Evolutionary conservation across 2,888 invertebrate species (phyloP).

Genomic region (Xestia ashworthii): DNA sequence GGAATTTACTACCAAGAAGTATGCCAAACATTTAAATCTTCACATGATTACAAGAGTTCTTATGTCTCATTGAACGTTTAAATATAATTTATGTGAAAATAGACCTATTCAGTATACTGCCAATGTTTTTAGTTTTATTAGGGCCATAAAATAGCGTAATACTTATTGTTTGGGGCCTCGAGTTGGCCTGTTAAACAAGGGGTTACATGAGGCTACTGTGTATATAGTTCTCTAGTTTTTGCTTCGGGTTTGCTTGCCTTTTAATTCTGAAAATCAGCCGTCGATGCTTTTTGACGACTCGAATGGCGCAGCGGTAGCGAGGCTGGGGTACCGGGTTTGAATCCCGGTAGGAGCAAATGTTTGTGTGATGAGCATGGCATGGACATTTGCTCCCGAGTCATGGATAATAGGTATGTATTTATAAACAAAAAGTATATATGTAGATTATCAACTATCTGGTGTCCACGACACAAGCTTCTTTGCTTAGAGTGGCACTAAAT

Average conservation of each 20-base stretch:
- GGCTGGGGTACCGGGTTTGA: no score
- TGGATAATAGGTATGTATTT: no score
- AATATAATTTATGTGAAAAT: constrained; percentile 54
- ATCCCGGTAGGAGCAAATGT: no score
- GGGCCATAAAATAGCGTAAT: constrained; percentile 36
- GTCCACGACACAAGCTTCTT: no score
- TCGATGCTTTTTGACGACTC: no score
- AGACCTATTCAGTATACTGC: constrained; percentile 58
- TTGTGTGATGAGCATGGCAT: no score
- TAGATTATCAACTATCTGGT: no score
- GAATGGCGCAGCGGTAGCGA: no score
- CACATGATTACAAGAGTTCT: constrained; percentile 24
- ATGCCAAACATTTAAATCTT: constrained; percentile 44
- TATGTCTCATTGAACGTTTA: constrained; percentile 46
- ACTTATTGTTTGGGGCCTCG: constrained; percentile 50
- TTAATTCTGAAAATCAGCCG: not conserved
- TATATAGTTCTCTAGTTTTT: not conserved
- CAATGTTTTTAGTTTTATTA: constrained; percentile 55
- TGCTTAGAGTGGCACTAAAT: no score
- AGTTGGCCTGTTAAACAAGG: constrained; percentile 18
- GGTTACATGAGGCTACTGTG: constrained; percentile 18
- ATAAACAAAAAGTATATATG: no score
- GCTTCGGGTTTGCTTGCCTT: not conserved
- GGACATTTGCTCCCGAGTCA: no score
- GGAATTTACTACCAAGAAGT: constrained; percentile 37